Conservation (phyloP, 1,140 invertebrate genomes). For the Atta texana region DNA sequence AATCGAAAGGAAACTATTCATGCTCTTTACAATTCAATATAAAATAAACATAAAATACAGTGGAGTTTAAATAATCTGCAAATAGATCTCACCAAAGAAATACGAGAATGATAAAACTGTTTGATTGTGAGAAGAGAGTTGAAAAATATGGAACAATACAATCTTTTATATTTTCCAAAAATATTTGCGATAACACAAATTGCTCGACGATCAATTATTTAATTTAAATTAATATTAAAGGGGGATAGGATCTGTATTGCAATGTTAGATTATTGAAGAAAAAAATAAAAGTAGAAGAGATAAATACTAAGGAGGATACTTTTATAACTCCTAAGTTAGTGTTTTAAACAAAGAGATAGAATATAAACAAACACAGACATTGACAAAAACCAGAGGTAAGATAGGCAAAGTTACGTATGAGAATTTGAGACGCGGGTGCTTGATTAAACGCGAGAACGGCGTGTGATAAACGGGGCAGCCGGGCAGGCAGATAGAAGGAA, state of each 20-base stretch:
- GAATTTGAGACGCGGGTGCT: constrained; percentile 55
- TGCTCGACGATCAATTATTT: not conserved
- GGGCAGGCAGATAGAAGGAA: constrained; percentile 33
- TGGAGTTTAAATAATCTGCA: constrained; percentile 10
- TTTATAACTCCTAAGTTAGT: not conserved
- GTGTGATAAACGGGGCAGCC: constrained; percentile 54
- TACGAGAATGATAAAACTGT: not conserved
- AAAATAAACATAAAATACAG: constrained; percentile 22
- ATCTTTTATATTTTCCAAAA: not conserved
- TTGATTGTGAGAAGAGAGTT: not conserved
- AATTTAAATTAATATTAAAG: not conserved
- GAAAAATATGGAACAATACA: not conserved
- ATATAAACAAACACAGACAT: constrained; percentile 21
- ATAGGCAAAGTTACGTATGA: constrained; percentile 49
- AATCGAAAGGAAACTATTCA: constrained; percentile 33
- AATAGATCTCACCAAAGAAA: not conserved
- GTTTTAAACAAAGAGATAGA: not conserved
- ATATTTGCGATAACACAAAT: not conserved
- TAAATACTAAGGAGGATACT: not conserved
- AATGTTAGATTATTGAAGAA: not conserved
- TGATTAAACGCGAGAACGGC: constrained; percentile 58
- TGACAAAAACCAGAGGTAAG: constrained; percentile 45
- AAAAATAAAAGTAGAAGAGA: not conserved
- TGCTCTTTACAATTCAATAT: not conserved
- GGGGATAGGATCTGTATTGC: not conserved